Base-by-base conservation (phyloP, 37 sponge, comb jelly and placozoan species). In the Eunapius fragilis region DNA sequence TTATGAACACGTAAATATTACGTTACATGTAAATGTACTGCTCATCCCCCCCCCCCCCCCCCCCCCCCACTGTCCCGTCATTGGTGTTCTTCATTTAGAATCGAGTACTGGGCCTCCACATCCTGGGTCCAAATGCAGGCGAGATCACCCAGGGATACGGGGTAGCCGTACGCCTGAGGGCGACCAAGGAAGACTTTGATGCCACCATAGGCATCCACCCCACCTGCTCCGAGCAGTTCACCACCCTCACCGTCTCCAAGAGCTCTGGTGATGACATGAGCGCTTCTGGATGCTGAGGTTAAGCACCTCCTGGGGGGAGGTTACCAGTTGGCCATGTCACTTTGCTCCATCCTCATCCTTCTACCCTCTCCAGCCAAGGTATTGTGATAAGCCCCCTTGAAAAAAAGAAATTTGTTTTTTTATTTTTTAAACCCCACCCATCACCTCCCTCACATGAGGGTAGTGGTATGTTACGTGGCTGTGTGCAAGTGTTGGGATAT, bases 131-230 rank as follows among this genome's bases (percentile, higher is more conserved):
- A 26, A 98, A 95, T 86, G 95, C 99, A 3, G 99, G 99, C 9
- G 99, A 98, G 89, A 90, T 98, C 47, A 98, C 97, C 12, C 97
- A 97, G 82, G 99, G 99, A 13, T 99, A 91, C 76, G 97, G 82
- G 17, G 87, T 97, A 7, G 99, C 94, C 80, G 92, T 99, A 31
- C 89, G 84, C 7, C 86, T 91, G 71, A 92, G 96, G 31, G 94
- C 96, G 26, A 99, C 97, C 26, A 99, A 99, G 84, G 87, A 74
- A 4, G 96, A 99, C 86, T 95, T 99, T 86, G 99, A 99, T 71
- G 71, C 77, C 37, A 92, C 93, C 32, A 89, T 99, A 17, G 99
- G 99, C 25, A 99, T 99, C 80, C 99, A 99, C 73, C 99, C 99
- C 7, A 99, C 99, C 49, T 87, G 84, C 78, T 90, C 99, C 23